Percentiles rank a stretch among this genome's conserved stretches.
Conservation (phyloP, 2,888 invertebrate species). For the Dysmachus trigonus region DNA sequence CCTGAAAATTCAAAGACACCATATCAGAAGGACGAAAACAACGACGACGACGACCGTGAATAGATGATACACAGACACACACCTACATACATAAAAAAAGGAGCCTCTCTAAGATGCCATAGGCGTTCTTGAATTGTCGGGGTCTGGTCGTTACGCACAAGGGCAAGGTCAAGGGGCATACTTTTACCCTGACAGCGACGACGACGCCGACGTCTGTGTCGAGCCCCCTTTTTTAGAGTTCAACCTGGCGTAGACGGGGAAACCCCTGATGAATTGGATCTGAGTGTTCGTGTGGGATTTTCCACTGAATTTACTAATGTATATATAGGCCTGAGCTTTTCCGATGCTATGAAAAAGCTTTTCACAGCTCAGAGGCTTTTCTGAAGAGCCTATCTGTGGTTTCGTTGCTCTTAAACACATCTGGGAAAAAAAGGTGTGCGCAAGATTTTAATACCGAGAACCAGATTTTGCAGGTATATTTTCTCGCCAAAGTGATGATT, state of each 20-base stretch:
- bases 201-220: neutral
- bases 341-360: neutral
- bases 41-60: neutral
- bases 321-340: neutral
- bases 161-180: conserved; percentile 42
- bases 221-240: conserved; percentile 25
- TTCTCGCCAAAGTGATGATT: neutral
- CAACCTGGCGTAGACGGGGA: neutral
- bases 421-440: neutral
- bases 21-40: neutral
- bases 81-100: neutral
- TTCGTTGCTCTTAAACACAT: neutral
- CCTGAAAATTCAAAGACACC: neutral
- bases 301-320: neutral
- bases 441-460: neutral
- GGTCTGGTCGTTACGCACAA: conserved; percentile 25
- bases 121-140: conserved; percentile 30
- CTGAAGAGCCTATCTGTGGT: neutral
- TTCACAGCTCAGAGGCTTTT: neutral
- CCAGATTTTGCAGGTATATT: neutral
- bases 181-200: neutral
- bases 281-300: neutral
- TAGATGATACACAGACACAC: neutral
- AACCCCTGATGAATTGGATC: neutral
- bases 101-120: neutral